Evolutionary conservation across 2,113 vertebrate species (phyloP).

Genomic region (Ibidorhyncha struthersii): DNA sequence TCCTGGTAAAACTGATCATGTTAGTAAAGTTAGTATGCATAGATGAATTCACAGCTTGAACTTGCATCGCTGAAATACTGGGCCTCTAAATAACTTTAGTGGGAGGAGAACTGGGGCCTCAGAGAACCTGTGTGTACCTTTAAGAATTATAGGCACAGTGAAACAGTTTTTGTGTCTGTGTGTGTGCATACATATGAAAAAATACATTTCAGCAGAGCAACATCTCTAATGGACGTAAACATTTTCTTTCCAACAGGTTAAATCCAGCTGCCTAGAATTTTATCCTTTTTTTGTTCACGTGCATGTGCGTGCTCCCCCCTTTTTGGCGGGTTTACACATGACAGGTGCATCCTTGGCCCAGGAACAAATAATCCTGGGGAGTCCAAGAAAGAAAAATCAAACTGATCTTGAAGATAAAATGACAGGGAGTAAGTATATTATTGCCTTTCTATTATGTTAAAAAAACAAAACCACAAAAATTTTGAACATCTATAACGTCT

Average conservation of each 20-base stretch:
- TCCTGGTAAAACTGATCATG: not conserved
- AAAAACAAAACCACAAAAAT: not conserved
- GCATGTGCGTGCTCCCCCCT: not conserved
- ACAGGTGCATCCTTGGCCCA: conserved; percentile 37
- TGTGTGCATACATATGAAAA: not conserved
- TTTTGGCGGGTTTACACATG: not conserved
- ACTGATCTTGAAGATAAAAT: conserved; percentile 8
- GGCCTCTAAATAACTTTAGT: not conserved
- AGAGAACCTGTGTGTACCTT: not conserved
- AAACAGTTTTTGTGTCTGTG: not conserved
- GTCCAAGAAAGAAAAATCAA: not conserved
- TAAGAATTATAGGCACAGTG: not conserved
- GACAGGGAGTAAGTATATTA: not conserved
- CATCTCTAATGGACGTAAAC: not conserved
- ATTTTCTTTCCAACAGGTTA: not conserved
- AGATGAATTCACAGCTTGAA: not conserved
- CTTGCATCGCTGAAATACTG: not conserved
- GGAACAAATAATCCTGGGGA: conserved; percentile 20
- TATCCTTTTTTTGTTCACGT: not conserved
- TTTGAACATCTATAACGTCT: not conserved
- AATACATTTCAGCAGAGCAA: not conserved
- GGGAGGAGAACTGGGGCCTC: not conserved
- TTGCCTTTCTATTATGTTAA: not conserved
- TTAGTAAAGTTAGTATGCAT: not conserved
- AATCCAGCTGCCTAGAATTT: not conserved